Percentiles rank a stretch among this genome's conserved stretches.
These are phyloP conservation scores for Saccostrea cuccullata DNA, from an alignment of 1,140 invertebrate genomes.

Conservation along the genomic window DNA sequence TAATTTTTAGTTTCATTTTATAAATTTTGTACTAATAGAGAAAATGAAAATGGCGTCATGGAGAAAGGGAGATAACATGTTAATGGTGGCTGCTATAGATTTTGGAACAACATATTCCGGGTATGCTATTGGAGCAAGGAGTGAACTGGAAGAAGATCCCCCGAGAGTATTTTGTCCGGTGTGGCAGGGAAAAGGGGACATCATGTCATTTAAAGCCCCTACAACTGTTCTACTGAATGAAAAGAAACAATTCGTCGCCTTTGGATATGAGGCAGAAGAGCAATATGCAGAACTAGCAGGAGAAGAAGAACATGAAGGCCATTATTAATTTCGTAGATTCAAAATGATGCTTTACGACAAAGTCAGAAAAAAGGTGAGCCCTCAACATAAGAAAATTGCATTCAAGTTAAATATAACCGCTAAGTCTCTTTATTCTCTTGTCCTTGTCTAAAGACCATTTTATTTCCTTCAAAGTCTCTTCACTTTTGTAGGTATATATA, in stretches of 20 bases:
- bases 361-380: background rate
- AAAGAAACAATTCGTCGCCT: conserved; percentile 30
- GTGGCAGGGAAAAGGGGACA: background rate
- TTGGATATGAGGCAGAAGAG: conserved; percentile 40
- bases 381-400: no score
- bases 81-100: conserved; percentile 45
- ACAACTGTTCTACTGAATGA: conserved; percentile 30
- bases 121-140: conserved; percentile 28
- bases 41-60: no score
- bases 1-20: no score
- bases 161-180: no score
- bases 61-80: background rate
- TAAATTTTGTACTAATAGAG: no score
- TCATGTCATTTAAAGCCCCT: conserved; percentile 9
- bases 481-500: no score
- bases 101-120: conserved; percentile 50
- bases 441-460: no score
- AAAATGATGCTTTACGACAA: conserved; percentile 46
- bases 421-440: no score
- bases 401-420: no score
- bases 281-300: background rate
- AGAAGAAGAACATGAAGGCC: background rate
- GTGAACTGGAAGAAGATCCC: background rate
- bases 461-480: no score
- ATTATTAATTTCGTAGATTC: conserved; percentile 35